These are phyloP conservation scores for Nowickia ferox DNA, from an alignment of 2,888 invertebrate genomes.

Conservation along the genomic window DNA sequence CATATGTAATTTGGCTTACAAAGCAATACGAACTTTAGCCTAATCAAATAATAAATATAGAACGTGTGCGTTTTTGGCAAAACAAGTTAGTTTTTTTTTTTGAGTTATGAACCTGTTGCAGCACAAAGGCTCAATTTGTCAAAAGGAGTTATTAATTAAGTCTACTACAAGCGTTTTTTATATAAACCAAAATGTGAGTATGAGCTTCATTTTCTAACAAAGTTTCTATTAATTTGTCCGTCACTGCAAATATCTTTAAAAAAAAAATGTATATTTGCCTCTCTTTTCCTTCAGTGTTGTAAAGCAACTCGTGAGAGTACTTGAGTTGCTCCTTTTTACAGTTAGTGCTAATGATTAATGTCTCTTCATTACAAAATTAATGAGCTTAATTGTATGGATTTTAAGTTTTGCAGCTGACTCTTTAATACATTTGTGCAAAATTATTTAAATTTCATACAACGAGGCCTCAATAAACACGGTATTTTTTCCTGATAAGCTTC, in stretches of 20 bases:
- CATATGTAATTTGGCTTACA: too few species aligned
- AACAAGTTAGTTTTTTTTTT: too few species aligned
- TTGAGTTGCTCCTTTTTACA: slow-evolving; percentile 21
- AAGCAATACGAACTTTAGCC: too few species aligned
- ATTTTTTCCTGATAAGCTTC: too few species aligned
- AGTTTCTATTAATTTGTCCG: not conserved
- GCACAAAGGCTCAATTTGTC: too few species aligned
- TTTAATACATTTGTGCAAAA: slow-evolving; percentile 36
- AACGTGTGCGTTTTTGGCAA: too few species aligned
- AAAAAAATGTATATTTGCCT: slow-evolving; percentile 4
- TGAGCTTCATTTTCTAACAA: not conserved
- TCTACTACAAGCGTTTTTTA: too few species aligned
- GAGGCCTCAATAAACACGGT: not conserved
- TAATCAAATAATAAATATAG: too few species aligned
- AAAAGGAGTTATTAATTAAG: too few species aligned
- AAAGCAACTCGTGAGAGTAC: not conserved
- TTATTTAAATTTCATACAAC: not conserved
- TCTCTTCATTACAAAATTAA: slow-evolving; percentile 63
- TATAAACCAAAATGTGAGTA: too few species aligned
- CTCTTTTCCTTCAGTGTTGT: not conserved
- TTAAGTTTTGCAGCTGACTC: slow-evolving; percentile 33
- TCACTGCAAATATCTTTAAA: not conserved
- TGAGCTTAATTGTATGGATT: slow-evolving; percentile 67
- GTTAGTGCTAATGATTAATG: slow-evolving; percentile 65
- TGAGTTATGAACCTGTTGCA: too few species aligned